Conservation (phyloP, 2,113 vertebrate species). For the Rhinoptilus africanus region DNA sequence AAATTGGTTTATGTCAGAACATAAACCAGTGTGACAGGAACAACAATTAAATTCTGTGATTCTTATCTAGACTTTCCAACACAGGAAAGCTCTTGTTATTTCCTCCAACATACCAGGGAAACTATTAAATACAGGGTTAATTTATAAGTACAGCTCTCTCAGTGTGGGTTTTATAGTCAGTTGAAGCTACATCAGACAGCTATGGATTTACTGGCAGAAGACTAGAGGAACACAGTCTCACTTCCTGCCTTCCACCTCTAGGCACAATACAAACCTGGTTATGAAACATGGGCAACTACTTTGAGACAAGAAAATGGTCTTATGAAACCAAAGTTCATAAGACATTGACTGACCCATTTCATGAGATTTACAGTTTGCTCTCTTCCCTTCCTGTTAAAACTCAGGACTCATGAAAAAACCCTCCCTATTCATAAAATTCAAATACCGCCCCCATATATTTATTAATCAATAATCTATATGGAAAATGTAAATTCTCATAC, state of each 20-base stretch:
- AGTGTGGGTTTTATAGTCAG: background rate
- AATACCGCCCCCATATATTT: background rate
- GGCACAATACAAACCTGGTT: background rate
- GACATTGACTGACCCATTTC: background rate
- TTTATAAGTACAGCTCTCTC: background rate
- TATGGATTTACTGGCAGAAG: background rate
- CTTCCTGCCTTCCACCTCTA: background rate
- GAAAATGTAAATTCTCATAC: background rate
- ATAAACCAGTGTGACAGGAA: background rate
- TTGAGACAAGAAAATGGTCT: background rate
- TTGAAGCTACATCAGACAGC: background rate
- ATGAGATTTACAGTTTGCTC: background rate
- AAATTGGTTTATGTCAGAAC: background rate
- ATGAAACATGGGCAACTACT: background rate
- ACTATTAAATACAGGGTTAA: background rate
- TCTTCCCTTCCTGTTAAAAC: background rate
- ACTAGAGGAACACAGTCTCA: background rate
- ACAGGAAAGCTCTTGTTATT: background rate
- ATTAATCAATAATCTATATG: background rate
- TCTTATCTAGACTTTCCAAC: background rate
- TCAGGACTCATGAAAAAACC: background rate
- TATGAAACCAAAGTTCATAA: background rate
- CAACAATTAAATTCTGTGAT: background rate
- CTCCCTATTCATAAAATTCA: background rate
- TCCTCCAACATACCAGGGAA: background rate